Evolutionary conservation across 2,113 vertebrate genomes (phyloP).

Genomic region (Takifugu bimaculatus): DNA sequence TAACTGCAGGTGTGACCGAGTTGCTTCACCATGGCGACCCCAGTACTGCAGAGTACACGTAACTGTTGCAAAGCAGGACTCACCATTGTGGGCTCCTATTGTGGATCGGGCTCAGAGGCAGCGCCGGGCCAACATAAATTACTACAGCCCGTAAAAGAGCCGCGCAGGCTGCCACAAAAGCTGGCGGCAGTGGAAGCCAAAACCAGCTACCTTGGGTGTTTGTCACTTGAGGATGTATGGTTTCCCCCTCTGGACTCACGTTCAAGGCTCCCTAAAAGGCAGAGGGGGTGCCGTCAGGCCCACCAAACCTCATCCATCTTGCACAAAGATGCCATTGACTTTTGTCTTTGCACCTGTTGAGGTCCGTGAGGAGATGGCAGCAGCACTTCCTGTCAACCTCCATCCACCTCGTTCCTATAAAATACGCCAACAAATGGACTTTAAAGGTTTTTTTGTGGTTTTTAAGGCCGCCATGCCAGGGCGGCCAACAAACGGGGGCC

Average conservation of each 20-base stretch:
- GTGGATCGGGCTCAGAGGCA: slow-evolving; percentile 9
- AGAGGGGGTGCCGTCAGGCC: slow-evolving; percentile 10
- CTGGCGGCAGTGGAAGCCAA: slow-evolving; percentile 24
- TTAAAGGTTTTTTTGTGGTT: no score
- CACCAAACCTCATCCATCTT: slow-evolving; percentile 29
- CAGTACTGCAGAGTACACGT: background rate
- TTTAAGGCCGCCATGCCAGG: slow-evolving; percentile 39
- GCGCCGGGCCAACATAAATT: slow-evolving; percentile 22
- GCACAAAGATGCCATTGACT: slow-evolving; percentile 65
- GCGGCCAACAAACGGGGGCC: slow-evolving; percentile 51
- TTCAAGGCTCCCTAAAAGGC: slow-evolving; percentile 17
- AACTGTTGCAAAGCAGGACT: slow-evolving; percentile 1
- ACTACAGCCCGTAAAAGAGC: slow-evolving; percentile 33
- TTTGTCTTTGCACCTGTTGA: slow-evolving; percentile 62
- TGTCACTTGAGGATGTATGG: slow-evolving; percentile 44
- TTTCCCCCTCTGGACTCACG: slow-evolving; percentile 20
- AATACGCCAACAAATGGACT: slow-evolving; percentile 9
- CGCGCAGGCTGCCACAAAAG: slow-evolving; percentile 21
- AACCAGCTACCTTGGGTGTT: slow-evolving; percentile 44
- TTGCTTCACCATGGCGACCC: slow-evolving; percentile 6
- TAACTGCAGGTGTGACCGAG: background rate
- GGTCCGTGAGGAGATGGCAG: slow-evolving; percentile 34
- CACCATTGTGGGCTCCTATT: slow-evolving; percentile 21
- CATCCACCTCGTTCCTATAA: slow-evolving; percentile 16
- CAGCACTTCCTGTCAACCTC: slow-evolving; percentile 49